phyloP scores from a whole-genome alignment of 1,140 invertebrate genomes.

The Littorina saxatilis region DNA sequence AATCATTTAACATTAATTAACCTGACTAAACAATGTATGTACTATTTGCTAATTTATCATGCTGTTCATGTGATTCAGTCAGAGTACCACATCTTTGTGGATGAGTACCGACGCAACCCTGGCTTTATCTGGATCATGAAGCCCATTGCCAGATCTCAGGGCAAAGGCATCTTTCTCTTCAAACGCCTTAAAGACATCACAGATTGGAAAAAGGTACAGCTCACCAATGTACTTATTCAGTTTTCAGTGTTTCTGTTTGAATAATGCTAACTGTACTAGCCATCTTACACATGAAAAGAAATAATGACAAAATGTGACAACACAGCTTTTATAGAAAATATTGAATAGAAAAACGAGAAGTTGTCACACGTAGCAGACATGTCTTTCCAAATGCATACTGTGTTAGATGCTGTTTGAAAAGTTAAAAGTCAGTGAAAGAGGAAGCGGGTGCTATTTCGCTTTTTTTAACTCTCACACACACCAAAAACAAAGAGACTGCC shows the following conservation, averaged over 20 bases:
- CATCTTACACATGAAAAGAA: neutral
- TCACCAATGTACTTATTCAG: neutral
- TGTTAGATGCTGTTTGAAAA: too few species aligned
- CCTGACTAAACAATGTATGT: too few species aligned
- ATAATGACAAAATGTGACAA: neutral
- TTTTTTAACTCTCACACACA: too few species aligned
- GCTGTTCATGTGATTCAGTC: conserved; percentile 55
- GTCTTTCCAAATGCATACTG: too few species aligned
- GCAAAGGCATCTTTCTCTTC: conserved; percentile 77
- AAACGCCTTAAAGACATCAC: conserved; percentile 76
- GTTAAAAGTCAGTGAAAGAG: too few species aligned
- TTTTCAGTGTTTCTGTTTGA: too few species aligned
- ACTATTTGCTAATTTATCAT: too few species aligned
- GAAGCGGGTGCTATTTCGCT: too few species aligned
- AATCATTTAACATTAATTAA: too few species aligned
- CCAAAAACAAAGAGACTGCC: too few species aligned
- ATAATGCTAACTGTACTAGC: neutral
- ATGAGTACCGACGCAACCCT: conserved; percentile 75
- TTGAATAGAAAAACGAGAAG: too few species aligned
- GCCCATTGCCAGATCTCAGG: conserved; percentile 76
- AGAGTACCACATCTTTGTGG: conserved; percentile 78
- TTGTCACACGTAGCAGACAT: too few species aligned
- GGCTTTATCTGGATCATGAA: conserved; percentile 78
- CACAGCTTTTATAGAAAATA: neutral
- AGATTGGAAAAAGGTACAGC: conserved; percentile 76